These are phyloP conservation scores for Papilio demoleus DNA, from an alignment of 2,888 invertebrate species.

Conservation along the genomic window DNA sequence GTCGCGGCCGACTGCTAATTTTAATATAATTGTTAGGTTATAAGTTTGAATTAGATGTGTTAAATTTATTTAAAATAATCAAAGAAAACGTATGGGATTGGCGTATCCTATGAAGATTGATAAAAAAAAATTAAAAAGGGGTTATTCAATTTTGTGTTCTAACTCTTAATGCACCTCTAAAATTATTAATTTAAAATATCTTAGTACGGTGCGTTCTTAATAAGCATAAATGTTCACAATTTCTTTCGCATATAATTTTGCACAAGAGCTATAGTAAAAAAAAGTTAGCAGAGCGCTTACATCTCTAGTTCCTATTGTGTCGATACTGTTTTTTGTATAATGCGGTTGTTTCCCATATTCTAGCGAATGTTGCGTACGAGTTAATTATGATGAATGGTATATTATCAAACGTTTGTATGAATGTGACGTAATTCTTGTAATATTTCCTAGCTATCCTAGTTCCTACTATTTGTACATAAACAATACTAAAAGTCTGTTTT, in stretches of 20 bases:
- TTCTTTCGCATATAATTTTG: slow-evolving; percentile 16
- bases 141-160: no score
- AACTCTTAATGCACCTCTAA: not conserved
- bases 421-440: slow-evolving; percentile 33
- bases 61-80: no score
- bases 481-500: no score
- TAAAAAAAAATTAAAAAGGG: no score
- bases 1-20: no score
- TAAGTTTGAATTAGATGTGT: no score
- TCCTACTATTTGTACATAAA: slow-evolving; percentile 10
- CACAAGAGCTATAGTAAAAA: slow-evolving; percentile 11
- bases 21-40: no score
- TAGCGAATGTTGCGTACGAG: slow-evolving; percentile 50
- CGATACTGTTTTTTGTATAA: slow-evolving; percentile 61
- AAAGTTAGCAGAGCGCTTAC: slow-evolving; percentile 28
- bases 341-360: slow-evolving; percentile 66
- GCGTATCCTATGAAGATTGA: no score
- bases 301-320: slow-evolving; percentile 62
- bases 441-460: not conserved
- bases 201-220: slow-evolving; percentile 41
- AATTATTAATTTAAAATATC: not conserved
- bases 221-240: slow-evolving; percentile 23
- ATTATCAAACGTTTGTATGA: slow-evolving; percentile 64
- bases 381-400: slow-evolving; percentile 68
- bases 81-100: no score